phyloP scores from a whole-genome alignment of 2,797 vertebrate species.

The Paguma larvata region DNA sequence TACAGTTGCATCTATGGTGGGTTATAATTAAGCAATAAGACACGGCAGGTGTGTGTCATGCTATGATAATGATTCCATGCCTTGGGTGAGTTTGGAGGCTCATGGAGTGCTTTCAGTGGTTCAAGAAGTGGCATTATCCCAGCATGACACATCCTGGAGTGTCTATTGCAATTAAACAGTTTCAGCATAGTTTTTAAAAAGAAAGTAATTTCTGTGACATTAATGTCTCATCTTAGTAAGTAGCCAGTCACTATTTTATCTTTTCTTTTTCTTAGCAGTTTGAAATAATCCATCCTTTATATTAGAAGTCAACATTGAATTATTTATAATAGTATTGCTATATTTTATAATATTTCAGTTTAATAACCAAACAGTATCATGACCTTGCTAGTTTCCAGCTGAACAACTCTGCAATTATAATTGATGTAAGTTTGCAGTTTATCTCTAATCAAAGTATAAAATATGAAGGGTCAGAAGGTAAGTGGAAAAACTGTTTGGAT shows the following conservation, averaged over 20 bases:
- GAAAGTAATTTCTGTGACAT: constrained; percentile 91
- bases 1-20: constrained; percentile 90
- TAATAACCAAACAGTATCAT: constrained; percentile 77
- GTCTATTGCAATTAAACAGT: constrained; percentile 92
- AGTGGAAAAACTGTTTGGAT: constrained; percentile 64
- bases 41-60: constrained; percentile 93
- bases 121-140: constrained; percentile 93
- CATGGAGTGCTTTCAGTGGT: constrained; percentile 92
- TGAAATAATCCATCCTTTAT: constrained; percentile 84
- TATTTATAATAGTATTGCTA: constrained; percentile 52
- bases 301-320: constrained; percentile 75
- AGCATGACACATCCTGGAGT: constrained; percentile 92
- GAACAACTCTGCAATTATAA: constrained; percentile 61
- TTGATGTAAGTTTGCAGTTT: constrained; percentile 70
- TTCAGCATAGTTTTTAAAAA: constrained; percentile 87
- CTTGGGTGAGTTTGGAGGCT: constrained; percentile 91
- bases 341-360: constrained; percentile 71
- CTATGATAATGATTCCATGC: constrained; percentile 93
- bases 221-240: constrained; percentile 89
- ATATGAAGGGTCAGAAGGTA: constrained; percentile 42
- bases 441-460: constrained; percentile 75
- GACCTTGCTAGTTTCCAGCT: constrained; percentile 70
- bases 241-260: constrained; percentile 87
- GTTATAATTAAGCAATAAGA: constrained; percentile 93
- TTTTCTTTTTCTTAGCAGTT: constrained; percentile 84